These are phyloP conservation scores for Hybognathus amarus DNA, from an alignment of 2,797 vertebrate species.

Conservation along the genomic window DNA sequence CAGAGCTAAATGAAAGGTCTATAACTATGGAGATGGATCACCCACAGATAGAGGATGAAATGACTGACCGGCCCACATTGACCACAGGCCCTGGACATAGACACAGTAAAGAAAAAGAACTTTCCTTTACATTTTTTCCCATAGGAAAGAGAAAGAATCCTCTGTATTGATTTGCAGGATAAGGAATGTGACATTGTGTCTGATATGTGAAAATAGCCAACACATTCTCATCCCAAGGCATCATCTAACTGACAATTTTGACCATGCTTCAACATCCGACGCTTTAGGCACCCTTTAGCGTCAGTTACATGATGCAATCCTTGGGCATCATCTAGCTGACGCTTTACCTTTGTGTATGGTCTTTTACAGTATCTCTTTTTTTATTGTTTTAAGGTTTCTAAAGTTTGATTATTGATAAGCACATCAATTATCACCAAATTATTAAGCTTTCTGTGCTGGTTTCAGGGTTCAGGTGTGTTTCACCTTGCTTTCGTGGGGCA, in stretches of 20 bases:
- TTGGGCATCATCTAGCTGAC: no score
- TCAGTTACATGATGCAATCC: no score
- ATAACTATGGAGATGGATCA: constrained; percentile 71
- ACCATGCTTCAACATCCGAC: no score
- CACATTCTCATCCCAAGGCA: no score
- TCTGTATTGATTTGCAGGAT: not conserved
- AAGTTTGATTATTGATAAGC: not conserved
- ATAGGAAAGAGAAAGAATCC: not conserved
- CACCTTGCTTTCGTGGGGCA: not conserved
- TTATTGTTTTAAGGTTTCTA: not conserved
- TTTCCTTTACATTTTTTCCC: not conserved
- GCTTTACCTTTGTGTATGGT: no score
- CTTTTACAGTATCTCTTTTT: not conserved
- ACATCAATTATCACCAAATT: not conserved
- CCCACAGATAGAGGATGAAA: constrained; percentile 75
- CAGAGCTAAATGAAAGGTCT: constrained; percentile 76
- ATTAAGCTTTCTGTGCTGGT: not conserved
- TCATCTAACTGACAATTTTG: no score
- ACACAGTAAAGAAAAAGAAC: not conserved
- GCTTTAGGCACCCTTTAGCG: no score
- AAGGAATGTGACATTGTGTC: not conserved
- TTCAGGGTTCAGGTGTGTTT: not conserved
- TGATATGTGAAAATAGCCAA: not conserved
- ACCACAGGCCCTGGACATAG: constrained; percentile 60
- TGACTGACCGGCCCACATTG: constrained; percentile 74